phyloP scores from a whole-genome alignment of 2,113 vertebrate species.

The Solenodon paradoxus region DNA sequence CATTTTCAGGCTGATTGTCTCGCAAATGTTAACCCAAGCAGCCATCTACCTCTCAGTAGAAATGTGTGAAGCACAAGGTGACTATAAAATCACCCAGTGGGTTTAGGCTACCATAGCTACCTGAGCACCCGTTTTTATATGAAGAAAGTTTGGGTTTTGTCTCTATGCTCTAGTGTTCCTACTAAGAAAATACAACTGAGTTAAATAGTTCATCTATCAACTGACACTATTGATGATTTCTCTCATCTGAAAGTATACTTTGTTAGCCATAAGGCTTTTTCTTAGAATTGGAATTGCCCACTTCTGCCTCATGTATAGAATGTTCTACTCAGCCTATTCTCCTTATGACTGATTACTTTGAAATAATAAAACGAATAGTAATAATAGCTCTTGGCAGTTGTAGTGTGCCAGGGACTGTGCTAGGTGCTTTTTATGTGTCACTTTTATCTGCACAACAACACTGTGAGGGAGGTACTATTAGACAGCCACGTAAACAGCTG shows the following conservation, averaged over 20 bases:
- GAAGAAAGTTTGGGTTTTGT: slow-evolving; percentile 23
- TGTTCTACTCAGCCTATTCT: background rate
- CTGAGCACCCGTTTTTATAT: background rate
- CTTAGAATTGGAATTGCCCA: background rate
- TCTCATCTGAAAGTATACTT: background rate
- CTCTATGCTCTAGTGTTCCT: background rate
- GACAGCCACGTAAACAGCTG: background rate
- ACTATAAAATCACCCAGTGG: background rate
- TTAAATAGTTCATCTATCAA: background rate
- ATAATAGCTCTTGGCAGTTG: background rate
- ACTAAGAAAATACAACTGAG: slow-evolving; percentile 14
- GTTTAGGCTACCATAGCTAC: background rate
- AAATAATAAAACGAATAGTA: background rate
- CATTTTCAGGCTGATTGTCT: background rate
- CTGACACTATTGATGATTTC: background rate
- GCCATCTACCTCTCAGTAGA: background rate
- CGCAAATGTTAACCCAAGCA: background rate
- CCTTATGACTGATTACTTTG: background rate
- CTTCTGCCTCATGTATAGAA: background rate
- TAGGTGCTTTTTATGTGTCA: background rate
- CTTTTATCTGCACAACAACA: background rate
- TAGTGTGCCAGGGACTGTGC: background rate
- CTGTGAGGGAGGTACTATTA: background rate
- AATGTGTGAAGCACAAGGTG: background rate
- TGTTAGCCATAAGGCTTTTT: background rate